These are phyloP conservation scores for Nasonia giraulti DNA, from an alignment of 1,140 invertebrate genomes.

Conservation along the genomic window DNA sequence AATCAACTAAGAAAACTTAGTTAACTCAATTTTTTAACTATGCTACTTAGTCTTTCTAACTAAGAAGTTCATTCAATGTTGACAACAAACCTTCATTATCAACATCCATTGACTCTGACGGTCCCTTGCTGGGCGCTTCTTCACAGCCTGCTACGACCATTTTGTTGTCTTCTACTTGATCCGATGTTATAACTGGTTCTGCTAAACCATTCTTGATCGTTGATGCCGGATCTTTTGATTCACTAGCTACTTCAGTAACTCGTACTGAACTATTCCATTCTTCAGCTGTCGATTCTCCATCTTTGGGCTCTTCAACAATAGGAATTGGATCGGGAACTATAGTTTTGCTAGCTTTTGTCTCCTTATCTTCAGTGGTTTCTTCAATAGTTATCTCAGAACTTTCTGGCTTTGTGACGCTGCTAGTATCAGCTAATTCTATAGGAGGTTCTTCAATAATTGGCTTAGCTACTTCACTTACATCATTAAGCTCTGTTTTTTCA, in stretches of 20 bases:
- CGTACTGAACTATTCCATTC: conserved; percentile 52
- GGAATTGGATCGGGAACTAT: conserved; percentile 64
- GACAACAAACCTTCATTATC: conserved; percentile 61
- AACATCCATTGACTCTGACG: conserved; percentile 69
- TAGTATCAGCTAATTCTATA: conserved; percentile 37
- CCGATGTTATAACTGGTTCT: conserved; percentile 22
- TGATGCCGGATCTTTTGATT: conserved; percentile 36
- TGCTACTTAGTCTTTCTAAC: background rate
- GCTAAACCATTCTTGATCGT: conserved; percentile 17
- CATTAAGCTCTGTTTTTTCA: conserved; percentile 40
- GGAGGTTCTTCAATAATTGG: conserved; percentile 58
- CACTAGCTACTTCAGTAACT: conserved; percentile 52
- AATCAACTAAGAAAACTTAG: background rate
- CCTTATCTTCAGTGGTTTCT: conserved; percentile 62
- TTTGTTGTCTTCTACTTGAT: conserved; percentile 34
- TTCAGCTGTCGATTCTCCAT: conserved; percentile 50
- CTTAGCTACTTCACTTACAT: conserved; percentile 48
- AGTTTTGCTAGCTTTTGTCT: conserved; percentile 53
- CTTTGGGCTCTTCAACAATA: conserved; percentile 67
- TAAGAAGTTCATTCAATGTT: conserved; percentile 1
- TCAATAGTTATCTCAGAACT: conserved; percentile 59
- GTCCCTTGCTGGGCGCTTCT: conserved; percentile 35
- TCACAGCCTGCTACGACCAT: conserved; percentile 36
- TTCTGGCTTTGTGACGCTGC: conserved; percentile 16
- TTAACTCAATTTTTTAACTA: background rate